Conservation (phyloP, 2,113 vertebrate species). For the Spheniscus mendiculus region DNA sequence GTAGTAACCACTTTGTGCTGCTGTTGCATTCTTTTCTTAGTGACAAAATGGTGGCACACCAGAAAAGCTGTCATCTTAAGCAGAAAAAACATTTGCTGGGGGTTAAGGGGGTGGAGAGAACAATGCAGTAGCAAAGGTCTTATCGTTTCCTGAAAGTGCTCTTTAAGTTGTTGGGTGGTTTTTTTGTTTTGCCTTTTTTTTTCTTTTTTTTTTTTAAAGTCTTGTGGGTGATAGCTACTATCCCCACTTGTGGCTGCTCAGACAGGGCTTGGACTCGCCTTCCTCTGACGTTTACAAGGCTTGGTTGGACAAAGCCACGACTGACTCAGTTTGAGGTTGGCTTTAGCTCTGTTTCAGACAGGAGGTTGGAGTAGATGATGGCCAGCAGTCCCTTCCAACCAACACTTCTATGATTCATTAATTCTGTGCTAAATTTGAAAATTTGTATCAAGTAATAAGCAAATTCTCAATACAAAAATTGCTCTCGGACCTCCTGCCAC, state of each 20-base stretch:
- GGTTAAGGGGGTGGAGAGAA: not conserved
- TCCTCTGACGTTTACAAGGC: not conserved
- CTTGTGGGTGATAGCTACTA: not conserved
- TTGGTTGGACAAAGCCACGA: not conserved
- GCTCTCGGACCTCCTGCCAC: not conserved
- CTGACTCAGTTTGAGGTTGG: not conserved
- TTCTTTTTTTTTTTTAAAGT: not conserved
- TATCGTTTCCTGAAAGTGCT: not conserved
- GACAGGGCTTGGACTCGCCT: not conserved
- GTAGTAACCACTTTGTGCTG: slow-evolving; percentile 22
- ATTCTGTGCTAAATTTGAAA: not conserved
- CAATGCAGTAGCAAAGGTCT: not conserved
- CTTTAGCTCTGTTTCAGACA: not conserved
- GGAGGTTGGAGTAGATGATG: not conserved
- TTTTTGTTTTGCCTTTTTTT: not conserved
- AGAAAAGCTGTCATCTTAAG: slow-evolving; percentile 3
- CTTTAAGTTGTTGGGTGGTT: not conserved
- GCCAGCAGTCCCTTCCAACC: not conserved
- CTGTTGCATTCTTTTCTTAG: not conserved
- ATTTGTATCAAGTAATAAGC: not conserved
- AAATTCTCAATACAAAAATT: not conserved
- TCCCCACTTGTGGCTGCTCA: not conserved
- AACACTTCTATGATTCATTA: not conserved
- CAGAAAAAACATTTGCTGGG: not conserved
- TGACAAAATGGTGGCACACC: slow-evolving; percentile 39